These are phyloP conservation scores for Apodemus speciosus DNA, from an alignment of 2,113 vertebrate species.

Conservation along the genomic window DNA sequence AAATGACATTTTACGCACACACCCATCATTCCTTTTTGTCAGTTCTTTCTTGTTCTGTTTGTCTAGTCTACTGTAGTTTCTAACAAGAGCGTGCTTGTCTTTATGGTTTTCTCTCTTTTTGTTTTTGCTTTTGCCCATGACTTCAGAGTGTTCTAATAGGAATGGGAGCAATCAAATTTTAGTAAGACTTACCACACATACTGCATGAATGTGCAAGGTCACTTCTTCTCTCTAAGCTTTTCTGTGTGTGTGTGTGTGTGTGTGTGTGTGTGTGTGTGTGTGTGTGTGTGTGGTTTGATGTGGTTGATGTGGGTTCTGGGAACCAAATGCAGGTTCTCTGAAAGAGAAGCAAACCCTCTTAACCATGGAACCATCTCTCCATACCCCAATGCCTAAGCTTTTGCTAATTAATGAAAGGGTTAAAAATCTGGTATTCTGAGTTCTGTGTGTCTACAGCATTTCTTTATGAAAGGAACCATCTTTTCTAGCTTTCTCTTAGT, in stretches of 20 bases:
- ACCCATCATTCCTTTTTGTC: not conserved
- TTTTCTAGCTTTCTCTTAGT: conserved; percentile 38
- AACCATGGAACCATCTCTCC: not conserved
- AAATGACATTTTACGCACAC: not conserved
- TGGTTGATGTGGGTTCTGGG: not conserved
- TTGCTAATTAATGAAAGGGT: not conserved
- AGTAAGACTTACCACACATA: not conserved
- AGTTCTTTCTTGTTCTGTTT: not conserved
- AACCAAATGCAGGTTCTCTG: not conserved
- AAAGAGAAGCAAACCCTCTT: not conserved
- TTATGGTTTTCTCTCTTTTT: not conserved
- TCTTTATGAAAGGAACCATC: not conserved
- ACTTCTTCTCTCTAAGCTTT: not conserved
- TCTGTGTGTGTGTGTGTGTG: not conserved
- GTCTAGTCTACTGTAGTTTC: not conserved
- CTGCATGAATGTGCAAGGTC: not conserved
- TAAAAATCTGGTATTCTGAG: not conserved
- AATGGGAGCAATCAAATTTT: not conserved
- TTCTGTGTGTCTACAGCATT: not conserved
- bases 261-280: not conserved
- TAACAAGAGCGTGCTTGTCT: not conserved
- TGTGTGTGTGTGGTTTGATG: not conserved
- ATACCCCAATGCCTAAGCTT: not conserved
- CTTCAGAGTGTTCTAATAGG: not conserved
- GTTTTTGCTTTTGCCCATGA: not conserved